A percentile compares a stretch with the other conserved stretches of the same genome.
Evolutionary conservation across 2,888 invertebrate species (phyloP).

Genomic region (Dendrolimus pini): DNA sequence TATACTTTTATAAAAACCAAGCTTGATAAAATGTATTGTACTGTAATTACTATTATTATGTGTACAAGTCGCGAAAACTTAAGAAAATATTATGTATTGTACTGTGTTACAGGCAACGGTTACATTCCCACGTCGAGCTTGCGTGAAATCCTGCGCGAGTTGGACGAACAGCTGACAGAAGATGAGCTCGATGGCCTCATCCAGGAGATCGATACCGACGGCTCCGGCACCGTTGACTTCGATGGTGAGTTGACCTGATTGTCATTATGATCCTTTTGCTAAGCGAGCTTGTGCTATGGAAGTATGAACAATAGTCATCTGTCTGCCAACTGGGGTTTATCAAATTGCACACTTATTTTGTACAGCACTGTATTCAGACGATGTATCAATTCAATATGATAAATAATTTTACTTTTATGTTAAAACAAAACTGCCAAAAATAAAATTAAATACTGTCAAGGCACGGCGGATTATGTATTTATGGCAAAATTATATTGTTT

Average conservation of each 20-base stretch:
- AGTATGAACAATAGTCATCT: neutral
- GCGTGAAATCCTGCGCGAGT: conserved; percentile 95
- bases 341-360: no score
- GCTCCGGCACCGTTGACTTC: conserved; percentile 99
- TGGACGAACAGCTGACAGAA: conserved; percentile 97
- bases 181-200: conserved; percentile 98
- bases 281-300: no score
- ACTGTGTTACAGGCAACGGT: conserved; percentile 80
- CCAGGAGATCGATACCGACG: conserved; percentile 98
- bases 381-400: no score
- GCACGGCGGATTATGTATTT: neutral
- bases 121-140: conserved; percentile 95
- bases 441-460: no score
- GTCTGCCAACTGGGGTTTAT: neutral
- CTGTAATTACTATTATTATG: no score
- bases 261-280: no score
- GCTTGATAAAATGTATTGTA: no score
- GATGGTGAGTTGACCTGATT: conserved; percentile 81
- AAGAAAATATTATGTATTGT: no score
- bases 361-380: no score
- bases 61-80: no score
- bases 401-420: conserved; percentile 1
- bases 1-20: no score
- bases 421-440: no score
- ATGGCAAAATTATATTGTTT: conserved; percentile 44